Conservation (phyloP, 2,113 vertebrate species). For the Dasypus novemcinctus region DNA sequence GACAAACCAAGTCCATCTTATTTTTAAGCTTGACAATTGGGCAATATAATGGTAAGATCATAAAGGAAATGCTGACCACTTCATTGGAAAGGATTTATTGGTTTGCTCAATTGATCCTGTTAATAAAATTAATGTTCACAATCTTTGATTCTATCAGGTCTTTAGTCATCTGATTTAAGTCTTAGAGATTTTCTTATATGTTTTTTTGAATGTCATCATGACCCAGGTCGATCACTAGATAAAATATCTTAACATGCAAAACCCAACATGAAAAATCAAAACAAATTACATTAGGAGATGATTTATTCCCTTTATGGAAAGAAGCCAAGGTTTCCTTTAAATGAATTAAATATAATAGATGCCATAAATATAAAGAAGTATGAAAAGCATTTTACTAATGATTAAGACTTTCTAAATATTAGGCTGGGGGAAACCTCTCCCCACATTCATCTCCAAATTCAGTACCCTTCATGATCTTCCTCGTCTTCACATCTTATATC, state of each 20-base stretch:
- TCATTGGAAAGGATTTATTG: not conserved
- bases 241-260: not conserved
- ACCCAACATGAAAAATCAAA: not conserved
- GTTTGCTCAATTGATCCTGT: not conserved
- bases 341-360: not conserved
- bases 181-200: not conserved
- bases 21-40: not conserved
- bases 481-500: not conserved
- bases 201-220: not conserved
- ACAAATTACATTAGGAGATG: not conserved
- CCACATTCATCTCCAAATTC: not conserved
- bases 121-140: slow-evolving; percentile 4
- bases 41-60: not conserved
- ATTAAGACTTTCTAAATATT: not conserved
- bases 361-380: not conserved
- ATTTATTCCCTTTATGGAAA: not conserved
- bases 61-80: not conserved
- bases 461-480: not conserved
- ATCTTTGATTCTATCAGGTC: not conserved
- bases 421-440: not conserved
- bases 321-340: not conserved
- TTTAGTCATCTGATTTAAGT: not conserved
- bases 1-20: not conserved
- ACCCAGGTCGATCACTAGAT: not conserved
- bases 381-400: not conserved